Evolutionary conservation across 2,888 invertebrate species (phyloP).

Genomic region (Vandiemenella viatica): DNA sequence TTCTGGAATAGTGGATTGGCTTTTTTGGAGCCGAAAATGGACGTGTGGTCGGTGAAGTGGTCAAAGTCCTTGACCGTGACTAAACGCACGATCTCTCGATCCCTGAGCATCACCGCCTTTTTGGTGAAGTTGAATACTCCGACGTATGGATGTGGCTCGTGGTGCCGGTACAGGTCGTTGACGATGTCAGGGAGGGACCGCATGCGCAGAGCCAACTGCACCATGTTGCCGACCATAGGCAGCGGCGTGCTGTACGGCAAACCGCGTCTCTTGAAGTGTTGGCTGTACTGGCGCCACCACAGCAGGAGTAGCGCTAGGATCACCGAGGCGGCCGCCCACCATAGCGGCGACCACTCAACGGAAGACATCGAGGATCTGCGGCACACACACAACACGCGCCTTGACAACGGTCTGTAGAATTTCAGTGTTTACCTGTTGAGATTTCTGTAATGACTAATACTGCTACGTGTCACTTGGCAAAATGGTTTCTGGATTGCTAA

Average conservation of each 20-base stretch:
- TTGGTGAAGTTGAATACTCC: slow-evolving; percentile 6
- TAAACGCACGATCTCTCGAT: slow-evolving; percentile 8
- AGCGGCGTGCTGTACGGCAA: neutral
- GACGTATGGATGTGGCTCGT: neutral
- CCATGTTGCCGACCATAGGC: neutral
- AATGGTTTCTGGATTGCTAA: too few relatives aligned
- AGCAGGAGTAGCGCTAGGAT: neutral
- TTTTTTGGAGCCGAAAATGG: slow-evolving; percentile 17
- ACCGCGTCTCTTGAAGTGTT: neutral
- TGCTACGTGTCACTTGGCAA: too few relatives aligned
- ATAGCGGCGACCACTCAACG: too few relatives aligned
- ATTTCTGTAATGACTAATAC: too few relatives aligned
- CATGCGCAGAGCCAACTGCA: neutral
- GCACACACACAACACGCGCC: too few relatives aligned
- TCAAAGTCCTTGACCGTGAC: slow-evolving; percentile 20
- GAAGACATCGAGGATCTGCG: too few relatives aligned
- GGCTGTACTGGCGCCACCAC: neutral
- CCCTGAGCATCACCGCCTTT: neutral
- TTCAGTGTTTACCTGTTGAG: too few relatives aligned
- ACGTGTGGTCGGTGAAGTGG: slow-evolving; percentile 22
- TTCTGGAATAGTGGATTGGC: slow-evolving; percentile 20
- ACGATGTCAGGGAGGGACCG: neutral
- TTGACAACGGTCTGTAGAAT: too few relatives aligned
- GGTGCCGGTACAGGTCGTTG: neutral
- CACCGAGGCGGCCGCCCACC: neutral